Evolutionary conservation across 1,140 invertebrate species (phyloP).

Genomic region (Trachymyrmex cornetzi): DNA sequence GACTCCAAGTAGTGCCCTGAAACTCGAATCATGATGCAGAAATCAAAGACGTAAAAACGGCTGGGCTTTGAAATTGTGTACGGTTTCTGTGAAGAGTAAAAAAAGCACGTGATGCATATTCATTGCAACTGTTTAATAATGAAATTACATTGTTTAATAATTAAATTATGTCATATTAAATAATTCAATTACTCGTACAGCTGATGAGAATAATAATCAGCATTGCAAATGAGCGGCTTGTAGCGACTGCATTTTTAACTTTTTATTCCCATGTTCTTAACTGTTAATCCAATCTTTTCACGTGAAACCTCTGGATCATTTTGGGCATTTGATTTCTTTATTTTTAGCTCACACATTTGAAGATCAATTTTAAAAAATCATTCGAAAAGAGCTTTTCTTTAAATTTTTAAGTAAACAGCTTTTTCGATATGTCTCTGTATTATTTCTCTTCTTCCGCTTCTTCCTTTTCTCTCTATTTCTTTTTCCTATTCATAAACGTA

Average conservation of each 20-base stretch:
- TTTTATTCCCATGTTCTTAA: background rate
- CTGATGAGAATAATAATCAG: background rate
- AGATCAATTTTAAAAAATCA: background rate
- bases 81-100: background rate
- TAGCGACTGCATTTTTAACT: background rate
- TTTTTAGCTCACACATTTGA: background rate
- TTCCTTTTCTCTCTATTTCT: background rate
- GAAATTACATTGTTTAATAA: background rate
- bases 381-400: background rate
- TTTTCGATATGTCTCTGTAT: slow-evolving; percentile 16
- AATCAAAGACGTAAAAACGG: background rate
- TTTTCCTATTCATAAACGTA: slow-evolving; percentile 44
- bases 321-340: background rate
- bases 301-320: background rate
- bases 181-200: background rate
- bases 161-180: background rate
- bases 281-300: background rate
- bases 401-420: background rate
- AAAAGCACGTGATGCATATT: background rate
- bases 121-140: background rate
- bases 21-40: slow-evolving; percentile 22
- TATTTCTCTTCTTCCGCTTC: background rate
- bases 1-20: background rate
- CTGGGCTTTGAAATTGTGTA: background rate
- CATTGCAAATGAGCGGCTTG: background rate